phyloP scores from a whole-genome alignment of 1,140 invertebrate species.

The Trichonephila inaurata region DNA sequence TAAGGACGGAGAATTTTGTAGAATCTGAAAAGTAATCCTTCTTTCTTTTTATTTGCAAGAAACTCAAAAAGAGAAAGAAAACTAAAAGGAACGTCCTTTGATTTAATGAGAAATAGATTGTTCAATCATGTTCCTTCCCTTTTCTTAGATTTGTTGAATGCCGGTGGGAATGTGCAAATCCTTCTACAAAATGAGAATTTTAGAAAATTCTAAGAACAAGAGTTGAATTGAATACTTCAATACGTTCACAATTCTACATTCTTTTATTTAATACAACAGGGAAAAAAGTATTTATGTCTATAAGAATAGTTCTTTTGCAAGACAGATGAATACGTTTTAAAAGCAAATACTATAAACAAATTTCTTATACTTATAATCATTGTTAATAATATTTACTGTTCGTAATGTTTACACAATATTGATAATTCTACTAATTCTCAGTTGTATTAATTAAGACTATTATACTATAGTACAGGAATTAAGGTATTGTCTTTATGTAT shows the following conservation, averaged over 20 bases:
- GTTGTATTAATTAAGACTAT: no score
- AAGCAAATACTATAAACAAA: no score
- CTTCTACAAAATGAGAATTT: not conserved
- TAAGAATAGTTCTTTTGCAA: not conserved
- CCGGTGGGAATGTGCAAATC: not conserved
- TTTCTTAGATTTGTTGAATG: constrained; percentile 45
- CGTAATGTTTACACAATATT: no score
- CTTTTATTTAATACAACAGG: no score
- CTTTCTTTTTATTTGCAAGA: not conserved
- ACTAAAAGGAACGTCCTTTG: not conserved
- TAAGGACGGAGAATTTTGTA: not conserved
- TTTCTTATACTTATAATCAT: no score
- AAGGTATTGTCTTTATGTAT: no score
- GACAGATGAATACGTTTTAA: not conserved
- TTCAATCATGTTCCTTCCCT: constrained; percentile 13
- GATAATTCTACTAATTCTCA: no score
- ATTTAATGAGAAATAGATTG: constrained; percentile 61
- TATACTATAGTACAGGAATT: no score
- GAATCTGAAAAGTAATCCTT: not conserved
- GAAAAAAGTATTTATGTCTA: not conserved
- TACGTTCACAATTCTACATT: not conserved
- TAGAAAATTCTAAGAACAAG: not conserved
- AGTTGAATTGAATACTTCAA: not conserved
- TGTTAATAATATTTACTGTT: no score
- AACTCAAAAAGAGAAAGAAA: not conserved